Conservation (phyloP, 2,113 vertebrate species). For the Litocranius walleri region DNA sequence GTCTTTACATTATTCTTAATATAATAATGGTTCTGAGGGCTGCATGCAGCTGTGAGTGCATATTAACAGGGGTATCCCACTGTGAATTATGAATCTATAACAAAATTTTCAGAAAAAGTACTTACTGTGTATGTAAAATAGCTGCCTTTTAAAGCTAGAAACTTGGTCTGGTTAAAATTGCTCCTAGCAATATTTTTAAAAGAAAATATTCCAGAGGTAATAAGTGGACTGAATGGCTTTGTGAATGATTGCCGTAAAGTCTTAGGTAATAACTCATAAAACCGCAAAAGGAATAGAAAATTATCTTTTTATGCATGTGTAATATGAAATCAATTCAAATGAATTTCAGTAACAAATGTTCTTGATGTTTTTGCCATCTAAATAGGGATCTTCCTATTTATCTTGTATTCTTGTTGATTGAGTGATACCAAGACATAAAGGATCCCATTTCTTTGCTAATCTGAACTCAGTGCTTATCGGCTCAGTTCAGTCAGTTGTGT, state of each 20-base stretch:
- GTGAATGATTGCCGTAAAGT: slow-evolving; percentile 55
- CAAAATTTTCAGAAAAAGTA: slow-evolving; percentile 69
- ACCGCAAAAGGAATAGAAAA: slow-evolving; percentile 44
- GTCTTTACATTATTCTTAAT: slow-evolving; percentile 76
- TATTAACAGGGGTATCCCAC: slow-evolving; percentile 69
- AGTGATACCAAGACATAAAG: slow-evolving; percentile 1
- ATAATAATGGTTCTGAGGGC: slow-evolving; percentile 71
- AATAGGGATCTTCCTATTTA: slow-evolving; percentile 32
- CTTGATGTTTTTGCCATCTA: slow-evolving; percentile 60
- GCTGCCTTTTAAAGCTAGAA: slow-evolving; percentile 55
- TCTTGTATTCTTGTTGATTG: slow-evolving; percentile 44
- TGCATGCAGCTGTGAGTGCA: slow-evolving; percentile 65
- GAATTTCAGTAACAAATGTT: slow-evolving; percentile 60
- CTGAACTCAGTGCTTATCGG: background rate
- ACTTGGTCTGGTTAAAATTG: slow-evolving; percentile 62
- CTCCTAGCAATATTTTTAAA: slow-evolving; percentile 65
- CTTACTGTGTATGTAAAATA: slow-evolving; percentile 71
- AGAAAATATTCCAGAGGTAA: slow-evolving; percentile 68
- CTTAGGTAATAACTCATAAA: slow-evolving; percentile 64
- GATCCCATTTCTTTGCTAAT: slow-evolving; percentile 20
- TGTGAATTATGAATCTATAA: slow-evolving; percentile 71
- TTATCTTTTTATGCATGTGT: slow-evolving; percentile 63
- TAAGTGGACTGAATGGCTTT: slow-evolving; percentile 62
- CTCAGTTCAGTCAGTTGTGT: background rate
- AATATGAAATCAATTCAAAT: slow-evolving; percentile 68